A percentile compares a stretch with the other conserved stretches of the same genome.
These are phyloP conservation scores for Epinotia ramella DNA, from an alignment of 2,888 invertebrate species.

Conservation along the genomic window DNA sequence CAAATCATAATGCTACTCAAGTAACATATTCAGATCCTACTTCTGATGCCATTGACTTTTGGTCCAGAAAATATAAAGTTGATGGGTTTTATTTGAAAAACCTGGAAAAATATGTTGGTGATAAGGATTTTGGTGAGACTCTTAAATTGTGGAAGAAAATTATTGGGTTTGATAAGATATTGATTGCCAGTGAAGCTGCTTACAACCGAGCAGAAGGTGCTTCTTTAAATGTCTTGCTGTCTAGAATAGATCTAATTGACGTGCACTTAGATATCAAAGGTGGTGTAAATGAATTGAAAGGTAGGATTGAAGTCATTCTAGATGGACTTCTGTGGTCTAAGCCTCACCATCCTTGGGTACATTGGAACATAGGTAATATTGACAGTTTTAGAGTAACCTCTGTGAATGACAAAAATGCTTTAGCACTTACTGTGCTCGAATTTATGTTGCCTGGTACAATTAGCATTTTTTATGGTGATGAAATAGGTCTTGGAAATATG, in stretches of 20 bases:
- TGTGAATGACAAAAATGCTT: constrained; percentile 86
- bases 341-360: constrained; percentile 90
- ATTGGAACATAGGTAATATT: constrained; percentile 91
- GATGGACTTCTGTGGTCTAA: constrained; percentile 86
- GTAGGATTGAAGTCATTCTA: constrained; percentile 85
- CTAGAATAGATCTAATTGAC: constrained; percentile 90
- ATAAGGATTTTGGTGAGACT: constrained; percentile 84
- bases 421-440: constrained; percentile 89
- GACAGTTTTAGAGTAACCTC: constrained; percentile 86
- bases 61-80: constrained; percentile 88
- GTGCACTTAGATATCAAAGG: constrained; percentile 86
- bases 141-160: constrained; percentile 89
- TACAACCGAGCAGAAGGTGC: constrained; percentile 76
- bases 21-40: constrained; percentile 67
- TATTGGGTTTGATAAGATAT: constrained; percentile 86
- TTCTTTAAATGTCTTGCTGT: constrained; percentile 86
- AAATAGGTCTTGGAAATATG: constrained; percentile 89
- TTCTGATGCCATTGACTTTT: constrained; percentile 70
- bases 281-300: constrained; percentile 85
- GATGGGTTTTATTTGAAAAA: constrained; percentile 96
- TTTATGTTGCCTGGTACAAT: constrained; percentile 94
- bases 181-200: constrained; percentile 88
- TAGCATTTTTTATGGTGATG: constrained; percentile 96
- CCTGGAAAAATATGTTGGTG: constrained; percentile 87
- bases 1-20: constrained; percentile 65